These are phyloP conservation scores for Sphaerodactylus townsendi DNA, from an alignment of 2,113 vertebrate species.

Conservation along the genomic window DNA sequence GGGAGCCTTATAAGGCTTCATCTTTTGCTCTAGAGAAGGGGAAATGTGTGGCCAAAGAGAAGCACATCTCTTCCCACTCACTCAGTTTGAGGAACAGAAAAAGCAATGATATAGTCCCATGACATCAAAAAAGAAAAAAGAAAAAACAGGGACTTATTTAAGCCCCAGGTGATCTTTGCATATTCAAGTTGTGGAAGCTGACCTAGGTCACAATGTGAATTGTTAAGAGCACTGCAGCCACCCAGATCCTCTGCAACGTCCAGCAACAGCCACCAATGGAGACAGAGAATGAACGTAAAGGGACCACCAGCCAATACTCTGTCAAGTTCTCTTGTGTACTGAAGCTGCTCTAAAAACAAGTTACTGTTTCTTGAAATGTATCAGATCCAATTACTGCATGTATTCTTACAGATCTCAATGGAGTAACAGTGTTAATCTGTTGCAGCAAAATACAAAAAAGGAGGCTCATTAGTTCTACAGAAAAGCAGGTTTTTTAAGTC, in stretches of 20 bases:
- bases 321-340: neutral
- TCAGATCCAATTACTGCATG: neutral
- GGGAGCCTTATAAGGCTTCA: fast-evolving
- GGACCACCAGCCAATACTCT: neutral
- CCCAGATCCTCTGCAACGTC: neutral
- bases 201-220: neutral
- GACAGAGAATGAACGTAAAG: neutral
- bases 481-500: no score
- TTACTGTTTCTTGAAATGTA: neutral
- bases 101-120: neutral
- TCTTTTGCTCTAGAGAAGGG: conserved; percentile 12
- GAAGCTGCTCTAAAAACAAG: neutral
- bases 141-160: neutral
- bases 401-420: no score
- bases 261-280: neutral
- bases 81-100: neutral
- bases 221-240: neutral
- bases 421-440: no score
- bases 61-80: neutral
- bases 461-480: no score
- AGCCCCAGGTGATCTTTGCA: neutral
- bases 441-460: no score
- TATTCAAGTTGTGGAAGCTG: neutral
- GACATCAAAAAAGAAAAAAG: neutral
- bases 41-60: neutral